Evolutionary conservation across 2,888 invertebrate species (phyloP), one percentile per base, ranked within the genome.

Genomic region (Arge pagana): DNA sequence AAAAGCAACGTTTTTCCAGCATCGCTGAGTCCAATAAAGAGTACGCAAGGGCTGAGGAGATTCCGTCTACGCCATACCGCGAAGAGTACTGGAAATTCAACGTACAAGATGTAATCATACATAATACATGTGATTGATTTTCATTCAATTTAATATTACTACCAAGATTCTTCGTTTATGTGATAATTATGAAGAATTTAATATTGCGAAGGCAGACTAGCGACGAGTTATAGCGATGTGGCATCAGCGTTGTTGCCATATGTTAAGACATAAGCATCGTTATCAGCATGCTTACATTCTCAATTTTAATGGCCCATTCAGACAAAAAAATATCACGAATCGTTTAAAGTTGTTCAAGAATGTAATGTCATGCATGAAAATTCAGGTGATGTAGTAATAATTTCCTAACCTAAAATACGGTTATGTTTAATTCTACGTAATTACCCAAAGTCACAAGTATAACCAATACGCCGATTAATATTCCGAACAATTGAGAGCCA

Each of bases 1-100:
- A 89, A 96, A 49, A 96, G 77, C 28, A 92, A 79, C 2, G 96
- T 96, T 80, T 97, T 97, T 13, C 96, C 96, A 23, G 92, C 86
- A 71, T 95, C 93, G 63, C 90, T 89, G 2, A 94, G 81, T 2
- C 97, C 97, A 48, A 90, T 86, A 8, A 96, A 69, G 50, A 96
- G 77, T 41, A 96, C 82, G 60, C 84, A 85, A 30, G 83, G 81
- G 21, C 88, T 82, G 5, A 81, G 71, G 42, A 80, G 80, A 55
- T 80, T 84, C 52, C 82, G 80, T 51, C 82, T 79, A 53, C 82
- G 81, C 78, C 85, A 85, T 60, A 84, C 72, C 73, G 82, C 78
- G 77, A 85, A 83, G 55, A 87, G 72, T 31, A 85, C 87, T 87
- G 70, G 43, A 80, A 81, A 55, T 11, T 37, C 10, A 36, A n/a